Conservation (phyloP, 2,888 invertebrate genomes). For the Anagyrus pseudococci region DNA sequence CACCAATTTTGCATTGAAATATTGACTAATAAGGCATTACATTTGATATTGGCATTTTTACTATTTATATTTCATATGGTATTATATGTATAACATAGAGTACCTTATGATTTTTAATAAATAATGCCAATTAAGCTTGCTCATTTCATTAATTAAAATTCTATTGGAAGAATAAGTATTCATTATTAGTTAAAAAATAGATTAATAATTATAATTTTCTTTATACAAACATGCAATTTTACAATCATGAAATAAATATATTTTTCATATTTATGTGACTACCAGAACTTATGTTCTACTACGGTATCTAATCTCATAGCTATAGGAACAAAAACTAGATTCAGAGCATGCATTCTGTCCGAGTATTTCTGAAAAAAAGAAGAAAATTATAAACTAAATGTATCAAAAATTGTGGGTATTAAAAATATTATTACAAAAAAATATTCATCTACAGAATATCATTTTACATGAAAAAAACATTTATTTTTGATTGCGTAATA, state of each 20-base stretch:
- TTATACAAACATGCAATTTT: conserved; percentile 11
- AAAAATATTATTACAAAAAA: too few species aligned
- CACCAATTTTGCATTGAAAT: too few species aligned
- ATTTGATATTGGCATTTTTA: too few species aligned
- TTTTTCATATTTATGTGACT: too few species aligned
- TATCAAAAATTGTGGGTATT: background rate
- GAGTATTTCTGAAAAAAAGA: conserved; percentile 53
- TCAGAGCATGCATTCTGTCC: conserved; percentile 56
- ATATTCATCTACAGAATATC: too few species aligned
- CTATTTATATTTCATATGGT: too few species aligned
- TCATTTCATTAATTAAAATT: background rate
- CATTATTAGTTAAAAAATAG: too few species aligned
- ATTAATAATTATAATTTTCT: background rate
- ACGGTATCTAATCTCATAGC: conserved; percentile 50
- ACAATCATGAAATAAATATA: too few species aligned
- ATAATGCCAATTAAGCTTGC: background rate
- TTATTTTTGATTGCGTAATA: conserved; percentile 5
- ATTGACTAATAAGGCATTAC: too few species aligned
- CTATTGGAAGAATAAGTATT: background rate
- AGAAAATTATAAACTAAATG: conserved; percentile 25
- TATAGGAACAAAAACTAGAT: conserved; percentile 52
- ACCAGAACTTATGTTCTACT: conserved; percentile 51
- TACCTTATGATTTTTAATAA: background rate
- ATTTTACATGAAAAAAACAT: background rate
- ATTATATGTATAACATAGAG: too few species aligned